phyloP scores from a whole-genome alignment of 2,113 vertebrate genomes.

The Tychaedon coryphoeus region DNA sequence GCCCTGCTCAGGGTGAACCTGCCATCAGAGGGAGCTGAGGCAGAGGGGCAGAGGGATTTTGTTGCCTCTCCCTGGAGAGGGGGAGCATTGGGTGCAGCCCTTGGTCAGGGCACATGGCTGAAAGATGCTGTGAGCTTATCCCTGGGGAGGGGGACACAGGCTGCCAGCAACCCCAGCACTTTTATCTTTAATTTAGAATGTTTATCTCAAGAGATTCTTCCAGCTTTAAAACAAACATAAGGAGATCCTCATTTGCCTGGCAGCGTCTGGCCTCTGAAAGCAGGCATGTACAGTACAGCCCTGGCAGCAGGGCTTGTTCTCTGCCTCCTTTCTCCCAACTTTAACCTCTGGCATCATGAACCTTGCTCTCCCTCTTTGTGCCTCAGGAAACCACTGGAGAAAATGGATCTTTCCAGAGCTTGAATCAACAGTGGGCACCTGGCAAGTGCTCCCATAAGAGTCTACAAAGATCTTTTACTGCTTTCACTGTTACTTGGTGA shows the following conservation, averaged over 20 bases:
- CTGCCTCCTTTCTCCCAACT: neutral
- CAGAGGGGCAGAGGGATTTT: neutral
- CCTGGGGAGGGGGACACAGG: neutral
- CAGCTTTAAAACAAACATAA: constrained; percentile 54
- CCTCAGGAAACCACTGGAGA: neutral
- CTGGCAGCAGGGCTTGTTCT: neutral
- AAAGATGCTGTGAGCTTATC: neutral
- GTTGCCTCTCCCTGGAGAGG: neutral
- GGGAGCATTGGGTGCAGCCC: neutral
- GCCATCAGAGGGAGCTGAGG: neutral
- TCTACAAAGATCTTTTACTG: neutral
- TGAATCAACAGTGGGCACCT: neutral
- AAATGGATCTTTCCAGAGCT: neutral
- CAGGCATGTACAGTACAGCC: neutral
- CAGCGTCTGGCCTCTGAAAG: constrained; percentile 50
- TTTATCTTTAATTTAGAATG: constrained; percentile 67
- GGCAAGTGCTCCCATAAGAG: neutral
- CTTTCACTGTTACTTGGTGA: neutral
- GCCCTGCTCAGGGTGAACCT: neutral
- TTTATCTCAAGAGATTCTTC: constrained; percentile 59
- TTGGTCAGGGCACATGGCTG: neutral
- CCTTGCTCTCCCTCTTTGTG: neutral
- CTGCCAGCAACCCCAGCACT: neutral
- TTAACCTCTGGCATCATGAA: neutral
- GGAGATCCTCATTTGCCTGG: constrained; percentile 44